phyloP scores from a whole-genome alignment of 2,797 vertebrate species.

The Oryzias sinensis region DNA sequence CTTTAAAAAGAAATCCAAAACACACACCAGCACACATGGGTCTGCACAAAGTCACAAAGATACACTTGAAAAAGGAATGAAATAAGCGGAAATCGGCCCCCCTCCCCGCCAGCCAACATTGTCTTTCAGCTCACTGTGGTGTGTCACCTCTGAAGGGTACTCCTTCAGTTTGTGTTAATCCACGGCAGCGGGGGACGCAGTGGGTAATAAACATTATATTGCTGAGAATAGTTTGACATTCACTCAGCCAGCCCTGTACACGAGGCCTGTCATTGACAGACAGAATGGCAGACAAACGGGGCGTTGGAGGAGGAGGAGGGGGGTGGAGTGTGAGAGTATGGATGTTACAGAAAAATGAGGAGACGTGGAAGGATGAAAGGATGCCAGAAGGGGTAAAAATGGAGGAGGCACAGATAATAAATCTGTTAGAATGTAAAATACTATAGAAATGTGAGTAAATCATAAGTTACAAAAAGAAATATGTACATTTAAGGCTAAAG shows the following conservation, averaged over 20 bases:
- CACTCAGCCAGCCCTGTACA: slow-evolving; percentile 61
- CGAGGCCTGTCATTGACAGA: slow-evolving; percentile 55
- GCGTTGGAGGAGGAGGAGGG: slow-evolving; percentile 29
- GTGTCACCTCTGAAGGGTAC: slow-evolving; percentile 70
- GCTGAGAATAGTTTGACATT: slow-evolving; percentile 77
- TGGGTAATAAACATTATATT: slow-evolving; percentile 80
- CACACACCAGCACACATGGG: neutral
- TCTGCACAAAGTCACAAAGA: slow-evolving; percentile 6
- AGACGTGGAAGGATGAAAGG: slow-evolving; percentile 19
- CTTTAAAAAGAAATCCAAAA: neutral
- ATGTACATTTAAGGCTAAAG: slow-evolving; percentile 44
- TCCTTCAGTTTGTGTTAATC: slow-evolving; percentile 72
- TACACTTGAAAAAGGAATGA: neutral
- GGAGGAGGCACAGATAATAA: slow-evolving; percentile 19
- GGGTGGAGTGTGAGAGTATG: slow-evolving; percentile 11
- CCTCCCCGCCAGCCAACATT: slow-evolving; percentile 17
- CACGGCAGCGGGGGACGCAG: slow-evolving; percentile 66
- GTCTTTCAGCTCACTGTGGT: slow-evolving; percentile 51
- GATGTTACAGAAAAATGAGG: slow-evolving; percentile 12
- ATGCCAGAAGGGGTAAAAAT: slow-evolving; percentile 17
- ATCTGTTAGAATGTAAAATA: slow-evolving; percentile 19
- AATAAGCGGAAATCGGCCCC: slow-evolving; percentile 15
- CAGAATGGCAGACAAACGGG: slow-evolving; percentile 35
- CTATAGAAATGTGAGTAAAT: slow-evolving; percentile 1
- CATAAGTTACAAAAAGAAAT: slow-evolving; percentile 15